A percentile compares a stretch with the other conserved stretches of the same genome.
These are phyloP conservation scores for Typhlichthys subterraneus DNA, from an alignment of 2,797 vertebrate genomes.

Conservation along the genomic window DNA sequence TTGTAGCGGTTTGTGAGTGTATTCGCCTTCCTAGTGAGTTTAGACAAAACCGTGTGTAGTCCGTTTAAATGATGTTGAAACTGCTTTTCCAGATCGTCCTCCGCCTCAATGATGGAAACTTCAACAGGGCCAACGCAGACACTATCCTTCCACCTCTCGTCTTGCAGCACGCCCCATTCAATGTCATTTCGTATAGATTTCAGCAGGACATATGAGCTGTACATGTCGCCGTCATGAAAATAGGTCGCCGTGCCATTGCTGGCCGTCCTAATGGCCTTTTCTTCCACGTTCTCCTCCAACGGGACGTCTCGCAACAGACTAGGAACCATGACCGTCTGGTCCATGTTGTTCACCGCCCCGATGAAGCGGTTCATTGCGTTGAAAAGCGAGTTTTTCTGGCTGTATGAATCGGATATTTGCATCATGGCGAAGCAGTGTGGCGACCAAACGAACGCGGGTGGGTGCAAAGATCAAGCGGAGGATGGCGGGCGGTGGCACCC, in stretches of 20 bases:
- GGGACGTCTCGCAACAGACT: constrained; percentile 94
- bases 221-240: constrained; percentile 88
- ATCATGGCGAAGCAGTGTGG: constrained; percentile 70
- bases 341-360: constrained; percentile 97
- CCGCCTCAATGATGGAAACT: constrained; percentile 63
- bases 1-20: constrained; percentile 91
- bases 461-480: neutral
- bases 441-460: too few species aligned
- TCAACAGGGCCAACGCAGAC: constrained; percentile 65
- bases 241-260: constrained; percentile 63
- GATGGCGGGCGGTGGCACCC: neutral
- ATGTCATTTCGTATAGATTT: constrained; percentile 96
- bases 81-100: constrained; percentile 88
- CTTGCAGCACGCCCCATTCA: constrained; percentile 89
- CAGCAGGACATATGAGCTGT: constrained; percentile 92
- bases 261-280: constrained; percentile 65
- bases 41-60: constrained; percentile 86
- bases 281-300: constrained; percentile 81
- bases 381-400: constrained; percentile 90
- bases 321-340: constrained; percentile 97
- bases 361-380: constrained; percentile 95
- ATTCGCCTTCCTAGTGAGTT: constrained; percentile 90
- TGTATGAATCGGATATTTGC: constrained; percentile 87
- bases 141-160: constrained; percentile 74
- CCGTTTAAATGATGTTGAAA: constrained; percentile 90